Base-by-base conservation (phyloP, 2,797 vertebrate species). In the Chaetodon trifasciatus region DNA sequence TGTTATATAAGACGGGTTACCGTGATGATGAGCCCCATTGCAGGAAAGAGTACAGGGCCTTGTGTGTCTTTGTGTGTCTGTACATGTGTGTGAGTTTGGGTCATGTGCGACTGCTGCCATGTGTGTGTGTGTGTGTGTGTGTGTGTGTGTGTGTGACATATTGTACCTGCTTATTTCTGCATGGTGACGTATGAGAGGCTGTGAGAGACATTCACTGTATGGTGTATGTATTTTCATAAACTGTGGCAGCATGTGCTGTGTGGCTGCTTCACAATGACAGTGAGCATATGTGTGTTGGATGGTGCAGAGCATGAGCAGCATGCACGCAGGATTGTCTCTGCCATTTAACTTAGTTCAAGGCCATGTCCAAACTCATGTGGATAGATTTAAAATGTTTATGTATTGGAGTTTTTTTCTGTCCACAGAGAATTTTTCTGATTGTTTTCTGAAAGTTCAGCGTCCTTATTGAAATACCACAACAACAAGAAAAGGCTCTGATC, bases 1-100 rank as follows among this genome's bases (percentile, higher is more conserved):
- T 10, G 74, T 93, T 92, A 93, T 83, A 77, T 93, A 94, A 95
- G 89, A 78, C 12, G 71, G 66, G 88, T 91, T 88, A 89, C 86
- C 12, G 84, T 83, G 84, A 83, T 52, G 62, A 89, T 84, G 86
- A 90, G 86, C 44, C 74, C 74, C n/a, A 28, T 76, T 57, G 70
- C 74, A 88, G 39, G 70, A 88, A 83, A 46, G 50, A 63, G 70
- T 21, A 63, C 62, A 53, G 70, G 70, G 72, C 86, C 72, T 63
- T 67, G 47, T 66, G 60, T 64, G 70, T 87, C 75, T 80, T 75
- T 12, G 37, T 79, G 28, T 73, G 74, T 82, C 71, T 64, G 63
- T 32, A 58, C 58, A 28, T 53, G 55, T 65, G 55, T 60, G 15
- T 42, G 53, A 67, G 68, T 58, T 21, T 73, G 23, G 12, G 62